Evolutionary conservation across 2,113 vertebrate species (phyloP), one percentile per base, ranked within the genome.

Genomic region (Salvelinus fontinalis): DNA sequence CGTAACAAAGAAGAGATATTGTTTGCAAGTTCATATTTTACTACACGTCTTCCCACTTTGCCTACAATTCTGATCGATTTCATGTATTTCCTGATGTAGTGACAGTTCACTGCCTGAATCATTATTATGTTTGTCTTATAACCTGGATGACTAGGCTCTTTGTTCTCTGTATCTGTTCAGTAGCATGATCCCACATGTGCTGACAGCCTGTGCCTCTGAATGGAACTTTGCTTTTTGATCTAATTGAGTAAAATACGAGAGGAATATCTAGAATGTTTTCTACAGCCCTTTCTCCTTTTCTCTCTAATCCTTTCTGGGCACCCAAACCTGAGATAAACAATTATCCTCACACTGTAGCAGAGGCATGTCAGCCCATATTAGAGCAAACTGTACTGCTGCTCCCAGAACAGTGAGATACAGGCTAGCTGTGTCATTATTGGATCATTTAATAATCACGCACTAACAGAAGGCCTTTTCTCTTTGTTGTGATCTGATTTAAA

Each of bases 201-300:
- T 6, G n/a, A 26, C 62, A 66, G 48, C 39, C 34, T 74, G 39
- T 24, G 18, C 5, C 29, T 34, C 39, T 39, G 16, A 70, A 49
- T 68, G 13, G 34, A 71, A 34, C 26, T 48, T 68, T 57, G 12
- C 57, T 48, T 44, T 79, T 64, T 73, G 68, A 80, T 59, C n/a
- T 8, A 67, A 54, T 5, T 24, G 26, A 71, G 65, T 51, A 65
- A 51, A 54, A 62, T 80, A 67, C 6, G 5, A 59, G 9, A 62
- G 75, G 76, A 74, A 81, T 89, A 79, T 73, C 84, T 89, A 79
- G 75, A 39, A 77, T 31, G 67, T 67, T 88, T 89, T 86, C 44
- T 79, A 85, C 80, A 83, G 73, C 77, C 82, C 74, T 87, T 89
- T 76, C 81, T 90, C 74, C 78, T 88, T 68, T 34, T 87, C 76